Evolutionary conservation across 2,797 vertebrate genomes (phyloP).

Genomic region (Manis javanica): DNA sequence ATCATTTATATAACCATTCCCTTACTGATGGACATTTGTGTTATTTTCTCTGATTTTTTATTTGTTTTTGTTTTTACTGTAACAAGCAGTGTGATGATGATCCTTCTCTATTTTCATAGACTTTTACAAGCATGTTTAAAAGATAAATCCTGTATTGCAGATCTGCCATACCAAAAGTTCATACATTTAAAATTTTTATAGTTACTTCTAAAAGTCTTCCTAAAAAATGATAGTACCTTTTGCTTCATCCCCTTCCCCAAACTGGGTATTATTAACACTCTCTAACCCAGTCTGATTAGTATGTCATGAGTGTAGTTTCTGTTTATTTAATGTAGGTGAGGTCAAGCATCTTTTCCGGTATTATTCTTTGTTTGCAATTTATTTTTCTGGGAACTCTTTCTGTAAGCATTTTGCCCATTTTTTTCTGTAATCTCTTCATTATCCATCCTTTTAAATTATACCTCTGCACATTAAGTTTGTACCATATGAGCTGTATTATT

Average conservation of each 20-base stretch:
- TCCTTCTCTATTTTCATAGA: not conserved
- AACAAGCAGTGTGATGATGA: not conserved
- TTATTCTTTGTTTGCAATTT: not conserved
- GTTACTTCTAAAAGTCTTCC: not conserved
- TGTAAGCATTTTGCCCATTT: not conserved
- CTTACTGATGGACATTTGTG: not conserved
- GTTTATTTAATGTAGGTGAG: not conserved
- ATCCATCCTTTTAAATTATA: not conserved
- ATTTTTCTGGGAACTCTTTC: not conserved
- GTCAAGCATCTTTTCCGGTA: not conserved
- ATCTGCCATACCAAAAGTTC: not conserved
- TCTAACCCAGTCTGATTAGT: not conserved
- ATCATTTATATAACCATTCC: not conserved
- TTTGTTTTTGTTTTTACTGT: not conserved
- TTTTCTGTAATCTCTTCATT: not conserved
- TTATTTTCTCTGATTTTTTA: not conserved
- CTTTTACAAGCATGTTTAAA: not conserved
- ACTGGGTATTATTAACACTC: not conserved
- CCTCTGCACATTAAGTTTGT: not conserved
- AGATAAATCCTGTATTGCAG: not conserved
- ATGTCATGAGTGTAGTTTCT: not conserved
- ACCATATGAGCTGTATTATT: not conserved
- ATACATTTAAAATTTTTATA: conserved; percentile 1
- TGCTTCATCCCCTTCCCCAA: not conserved
- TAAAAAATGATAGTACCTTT: not conserved